Evolutionary conservation across 2,888 invertebrate genomes (phyloP).

Genomic region (Noctua janthe): DNA sequence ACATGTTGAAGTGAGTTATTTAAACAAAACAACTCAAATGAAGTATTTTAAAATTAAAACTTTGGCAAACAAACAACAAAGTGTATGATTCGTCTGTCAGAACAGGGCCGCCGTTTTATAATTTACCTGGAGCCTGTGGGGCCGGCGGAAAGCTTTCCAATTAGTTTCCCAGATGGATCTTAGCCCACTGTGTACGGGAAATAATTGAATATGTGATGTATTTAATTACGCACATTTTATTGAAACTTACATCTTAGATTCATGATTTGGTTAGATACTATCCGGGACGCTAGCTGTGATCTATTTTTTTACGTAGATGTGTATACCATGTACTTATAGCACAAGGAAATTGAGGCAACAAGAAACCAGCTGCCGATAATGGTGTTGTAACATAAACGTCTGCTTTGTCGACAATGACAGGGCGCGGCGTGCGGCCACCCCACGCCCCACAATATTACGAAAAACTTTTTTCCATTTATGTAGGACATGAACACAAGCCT

Average conservation of each 20-base stretch:
- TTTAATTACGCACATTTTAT: conserved; percentile 1
- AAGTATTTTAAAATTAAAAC: conserved; percentile 36
- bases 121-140: conserved; percentile 28
- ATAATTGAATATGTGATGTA: conserved; percentile 11
- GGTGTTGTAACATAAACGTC: conserved; percentile 67
- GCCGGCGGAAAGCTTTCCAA: conserved; percentile 29
- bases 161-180: conserved; percentile 11
- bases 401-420: conserved; percentile 63
- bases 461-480: conserved; percentile 65
- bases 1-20: conserved; percentile 37
- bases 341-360: conserved; percentile 58
- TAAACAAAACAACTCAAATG: conserved; percentile 18
- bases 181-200: neutral
- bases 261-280: neutral
- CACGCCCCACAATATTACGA: conserved; percentile 57
- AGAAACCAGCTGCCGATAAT: conserved; percentile 73
- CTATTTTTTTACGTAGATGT: conserved; percentile 20
- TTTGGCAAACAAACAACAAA: conserved; percentile 39
- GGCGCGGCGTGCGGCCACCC: conserved; percentile 35
- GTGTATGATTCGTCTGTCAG: conserved; percentile 32
- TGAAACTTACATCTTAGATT: neutral
- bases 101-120: conserved; percentile 28
- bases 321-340: neutral
- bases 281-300: conserved; percentile 1
- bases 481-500: conserved; percentile 45